These are phyloP conservation scores for Probaryconus sp. DNA, from an alignment of 1,140 invertebrate genomes.

Conservation along the genomic window DNA sequence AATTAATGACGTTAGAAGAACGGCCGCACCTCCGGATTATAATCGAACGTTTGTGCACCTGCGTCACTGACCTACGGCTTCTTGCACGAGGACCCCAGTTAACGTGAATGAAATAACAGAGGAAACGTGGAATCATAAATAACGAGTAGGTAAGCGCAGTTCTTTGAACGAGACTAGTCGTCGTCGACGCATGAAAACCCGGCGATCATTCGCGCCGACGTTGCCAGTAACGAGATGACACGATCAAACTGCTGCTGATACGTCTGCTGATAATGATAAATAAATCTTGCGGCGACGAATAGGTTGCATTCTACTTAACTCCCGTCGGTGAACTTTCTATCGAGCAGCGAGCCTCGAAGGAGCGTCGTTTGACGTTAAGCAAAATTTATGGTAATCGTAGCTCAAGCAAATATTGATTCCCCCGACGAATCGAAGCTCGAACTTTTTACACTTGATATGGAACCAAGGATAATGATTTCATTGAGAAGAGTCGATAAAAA, in stretches of 20 bases:
- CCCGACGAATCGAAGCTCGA: no score
- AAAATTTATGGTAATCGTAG: no score
- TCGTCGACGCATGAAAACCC: constrained; percentile 25
- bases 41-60: constrained; percentile 36
- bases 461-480: constrained; percentile 1
- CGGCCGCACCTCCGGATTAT: constrained; percentile 47
- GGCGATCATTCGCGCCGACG: constrained; percentile 46
- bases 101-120: constrained; percentile 30
- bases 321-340: no score
- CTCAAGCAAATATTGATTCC: no score
- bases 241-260: constrained; percentile 1
- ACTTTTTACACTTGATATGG: no score
- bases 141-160: background rate
- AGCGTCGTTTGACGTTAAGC: no score
- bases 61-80: constrained; percentile 37
- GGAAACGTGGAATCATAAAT: constrained; percentile 31
- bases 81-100: constrained; percentile 19
- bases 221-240: constrained; percentile 38
- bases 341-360: background rate
- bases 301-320: background rate
- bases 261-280: constrained; percentile 6
- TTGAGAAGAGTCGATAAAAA: constrained; percentile 2
- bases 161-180: constrained; percentile 6
- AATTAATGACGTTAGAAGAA: constrained; percentile 50
- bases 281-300: constrained; percentile 11